A percentile compares a stretch with the other conserved stretches of the same genome.
These are phyloP conservation scores for Poeciliopsis paucimaculata DNA, from an alignment of 2,797 vertebrate species.

Conservation along the genomic window DNA sequence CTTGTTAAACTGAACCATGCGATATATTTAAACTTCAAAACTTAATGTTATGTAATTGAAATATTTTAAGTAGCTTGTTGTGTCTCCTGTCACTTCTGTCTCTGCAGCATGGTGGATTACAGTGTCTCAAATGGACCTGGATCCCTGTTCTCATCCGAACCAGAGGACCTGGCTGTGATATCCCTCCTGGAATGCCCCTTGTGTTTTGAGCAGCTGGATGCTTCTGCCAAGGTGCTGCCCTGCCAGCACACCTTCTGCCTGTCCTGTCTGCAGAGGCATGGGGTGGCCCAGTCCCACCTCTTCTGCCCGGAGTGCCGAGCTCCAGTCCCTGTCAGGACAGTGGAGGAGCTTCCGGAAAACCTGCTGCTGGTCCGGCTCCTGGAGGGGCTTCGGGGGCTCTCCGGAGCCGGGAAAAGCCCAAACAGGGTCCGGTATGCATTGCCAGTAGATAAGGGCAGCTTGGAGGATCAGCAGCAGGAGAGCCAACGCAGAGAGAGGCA, in stretches of 20 bases:
- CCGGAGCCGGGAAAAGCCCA: constrained; percentile 43
- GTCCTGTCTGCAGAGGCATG: constrained; percentile 87
- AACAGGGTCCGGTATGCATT: constrained; percentile 66
- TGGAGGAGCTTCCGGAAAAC: constrained; percentile 89
- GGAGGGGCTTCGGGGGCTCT: constrained; percentile 78
- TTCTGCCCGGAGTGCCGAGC: constrained; percentile 89
- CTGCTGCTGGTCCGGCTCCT: constrained; percentile 86
- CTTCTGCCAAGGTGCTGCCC: constrained; percentile 90
- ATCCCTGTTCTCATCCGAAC: constrained; percentile 61
- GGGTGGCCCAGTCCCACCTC: constrained; percentile 82
- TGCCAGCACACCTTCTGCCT: constrained; percentile 96
- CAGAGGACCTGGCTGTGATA: constrained; percentile 86
- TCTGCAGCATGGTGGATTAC: constrained; percentile 62
- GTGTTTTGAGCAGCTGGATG: constrained; percentile 88
- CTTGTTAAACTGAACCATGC: neutral
- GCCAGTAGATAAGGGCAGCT: constrained; percentile 68
- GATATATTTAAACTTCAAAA: neutral
- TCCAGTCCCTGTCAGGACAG: constrained; percentile 79
- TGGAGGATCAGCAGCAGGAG: constrained; percentile 70
- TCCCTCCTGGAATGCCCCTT: constrained; percentile 91
- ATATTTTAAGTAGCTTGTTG: neutral
- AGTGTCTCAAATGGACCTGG: constrained; percentile 54
- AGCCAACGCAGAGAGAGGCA: constrained; percentile 74
- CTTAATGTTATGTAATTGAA: neutral
- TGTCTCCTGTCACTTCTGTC: neutral